Evolutionary conservation across 2,888 invertebrate species (phyloP).

Genomic region (Allygus modestus): DNA sequence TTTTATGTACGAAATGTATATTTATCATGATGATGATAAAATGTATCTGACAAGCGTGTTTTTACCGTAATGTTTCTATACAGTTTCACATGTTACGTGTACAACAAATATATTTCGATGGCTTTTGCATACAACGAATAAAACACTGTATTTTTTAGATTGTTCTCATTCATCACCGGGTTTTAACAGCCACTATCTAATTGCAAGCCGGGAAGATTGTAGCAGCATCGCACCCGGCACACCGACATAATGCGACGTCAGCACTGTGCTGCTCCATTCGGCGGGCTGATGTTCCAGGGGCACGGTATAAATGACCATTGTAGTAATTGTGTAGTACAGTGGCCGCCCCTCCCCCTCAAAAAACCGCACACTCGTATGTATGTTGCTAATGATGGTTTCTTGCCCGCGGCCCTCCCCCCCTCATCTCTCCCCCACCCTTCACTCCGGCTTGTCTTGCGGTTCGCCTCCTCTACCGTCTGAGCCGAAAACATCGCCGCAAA

Average conservation of each 20-base stretch:
- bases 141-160: no score
- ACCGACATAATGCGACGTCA: not conserved
- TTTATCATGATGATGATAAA: no score
- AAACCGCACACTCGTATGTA: conserved; percentile 25
- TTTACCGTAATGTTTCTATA: no score
- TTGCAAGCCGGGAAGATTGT: no score
- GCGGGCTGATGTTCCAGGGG: not conserved
- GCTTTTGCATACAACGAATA: no score
- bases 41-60: no score
- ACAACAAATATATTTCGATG: no score
- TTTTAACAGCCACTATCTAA: no score
- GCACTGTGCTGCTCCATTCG: not conserved
- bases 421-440: not conserved
- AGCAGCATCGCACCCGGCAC: not conserved
- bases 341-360: not conserved
- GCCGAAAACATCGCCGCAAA: conserved; percentile 23
- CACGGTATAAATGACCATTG: conserved; percentile 47
- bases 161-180: no score
- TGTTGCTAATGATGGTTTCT: conserved; percentile 63
- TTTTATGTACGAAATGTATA: no score
- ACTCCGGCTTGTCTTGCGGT: conserved; percentile 19
- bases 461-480: not conserved
- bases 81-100: no score
- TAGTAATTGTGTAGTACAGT: conserved; percentile 33
- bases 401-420: conserved; percentile 53